A percentile compares a stretch with the other conserved stretches of the same genome.
These are phyloP conservation scores for Anagrus nilaparvatae DNA, from an alignment of 1,140 invertebrate genomes.

Conservation along the genomic window DNA sequence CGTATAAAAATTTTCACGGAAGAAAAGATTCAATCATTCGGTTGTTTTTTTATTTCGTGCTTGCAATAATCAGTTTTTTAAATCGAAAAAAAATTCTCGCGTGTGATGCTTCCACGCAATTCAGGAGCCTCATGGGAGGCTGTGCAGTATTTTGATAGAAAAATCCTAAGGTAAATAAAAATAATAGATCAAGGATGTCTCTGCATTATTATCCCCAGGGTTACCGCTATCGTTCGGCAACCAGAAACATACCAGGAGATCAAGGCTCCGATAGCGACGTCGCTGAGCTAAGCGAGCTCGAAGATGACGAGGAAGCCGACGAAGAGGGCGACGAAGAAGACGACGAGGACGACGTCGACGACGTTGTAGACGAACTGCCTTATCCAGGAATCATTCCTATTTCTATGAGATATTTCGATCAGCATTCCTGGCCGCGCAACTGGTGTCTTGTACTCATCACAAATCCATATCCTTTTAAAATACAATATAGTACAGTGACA, in stretches of 20 bases:
- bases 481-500: neutral
- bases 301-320: slow-evolving; percentile 50
- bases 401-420: slow-evolving; percentile 73
- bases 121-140: no score
- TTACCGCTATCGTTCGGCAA: slow-evolving; percentile 37
- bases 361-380: slow-evolving; percentile 54
- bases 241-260: slow-evolving; percentile 13
- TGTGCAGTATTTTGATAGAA: no score
- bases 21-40: no score
- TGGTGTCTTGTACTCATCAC: slow-evolving; percentile 92
- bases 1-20: no score
- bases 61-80: no score
- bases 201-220: slow-evolving; percentile 34
- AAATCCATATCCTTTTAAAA: slow-evolving; percentile 95
- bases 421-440: slow-evolving; percentile 74
- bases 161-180: no score
- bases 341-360: slow-evolving; percentile 44
- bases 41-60: no score
- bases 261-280: slow-evolving; percentile 40
- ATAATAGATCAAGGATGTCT: slow-evolving; percentile 34
- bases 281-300: slow-evolving; percentile 37
- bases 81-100: no score
- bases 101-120: no score
- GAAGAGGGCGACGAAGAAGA: slow-evolving; percentile 38
- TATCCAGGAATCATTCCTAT: slow-evolving; percentile 83